Evolutionary conservation across 1,140 invertebrate species (phyloP).

Genomic region (Drosophila athabasca): DNA sequence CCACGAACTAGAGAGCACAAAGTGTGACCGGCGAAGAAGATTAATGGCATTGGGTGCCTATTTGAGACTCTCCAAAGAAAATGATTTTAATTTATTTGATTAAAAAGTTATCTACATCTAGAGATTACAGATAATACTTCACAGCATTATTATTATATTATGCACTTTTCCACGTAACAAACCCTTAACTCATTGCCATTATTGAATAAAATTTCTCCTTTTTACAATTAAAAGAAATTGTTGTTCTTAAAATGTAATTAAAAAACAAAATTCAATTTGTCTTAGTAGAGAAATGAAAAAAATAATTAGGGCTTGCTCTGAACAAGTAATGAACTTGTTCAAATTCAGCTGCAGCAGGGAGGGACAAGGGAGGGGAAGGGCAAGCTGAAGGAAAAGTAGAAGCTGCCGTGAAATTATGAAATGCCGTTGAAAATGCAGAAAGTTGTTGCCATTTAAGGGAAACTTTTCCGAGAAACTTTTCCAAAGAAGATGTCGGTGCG

Average conservation of each 20-base stretch:
- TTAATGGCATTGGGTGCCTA: no score
- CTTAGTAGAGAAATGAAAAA: constrained; percentile 15
- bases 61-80: no score
- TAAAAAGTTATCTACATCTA: no score
- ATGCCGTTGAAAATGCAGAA: constrained; percentile 35
- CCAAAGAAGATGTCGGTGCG: constrained; percentile 8
- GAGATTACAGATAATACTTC: no score
- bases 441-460: constrained; percentile 64
- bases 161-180: no score
- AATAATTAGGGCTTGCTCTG: constrained; percentile 35
- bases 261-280: constrained; percentile 32
- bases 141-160: no score
- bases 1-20: no score
- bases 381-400: not conserved
- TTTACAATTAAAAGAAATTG: not conserved
- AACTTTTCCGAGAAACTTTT: constrained; percentile 15
- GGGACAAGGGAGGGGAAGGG: not conserved
- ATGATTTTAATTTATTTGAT: no score
- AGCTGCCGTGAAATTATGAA: constrained; percentile 44
- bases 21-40: no score
- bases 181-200: no score
- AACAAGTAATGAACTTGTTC: constrained; percentile 41
- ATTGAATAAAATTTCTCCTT: no score
- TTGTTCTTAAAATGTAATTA: constrained; percentile 1
- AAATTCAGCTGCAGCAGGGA: constrained; percentile 23